These are phyloP conservation scores for Ailurus styani DNA, from an alignment of 2,113 vertebrate genomes.

Conservation along the genomic window DNA sequence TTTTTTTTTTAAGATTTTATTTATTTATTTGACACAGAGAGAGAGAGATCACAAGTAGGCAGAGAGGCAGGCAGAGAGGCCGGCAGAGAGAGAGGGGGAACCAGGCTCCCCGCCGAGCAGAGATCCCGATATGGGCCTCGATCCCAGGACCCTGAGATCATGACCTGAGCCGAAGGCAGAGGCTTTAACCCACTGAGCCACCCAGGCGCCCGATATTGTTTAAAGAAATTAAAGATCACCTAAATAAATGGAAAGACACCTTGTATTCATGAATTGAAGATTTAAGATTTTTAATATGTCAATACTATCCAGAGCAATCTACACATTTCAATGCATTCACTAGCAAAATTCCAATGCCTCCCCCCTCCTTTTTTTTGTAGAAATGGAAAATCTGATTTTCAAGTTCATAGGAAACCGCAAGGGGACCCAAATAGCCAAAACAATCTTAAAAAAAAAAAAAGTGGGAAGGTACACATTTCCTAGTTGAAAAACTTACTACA, in stretches of 20 bases:
- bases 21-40: too few species aligned
- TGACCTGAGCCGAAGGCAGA: too few species aligned
- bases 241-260: not conserved
- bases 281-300: not conserved
- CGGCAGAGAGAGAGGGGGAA: too few species aligned
- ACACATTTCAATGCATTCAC: not conserved
- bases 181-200: too few species aligned
- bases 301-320: not conserved
- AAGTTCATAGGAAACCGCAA: not conserved
- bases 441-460: not conserved
- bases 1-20: too few species aligned
- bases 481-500: not conserved
- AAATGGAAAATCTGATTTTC: not conserved
- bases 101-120: too few species aligned
- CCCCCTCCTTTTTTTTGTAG: not conserved
- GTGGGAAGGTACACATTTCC: not conserved
- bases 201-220: too few species aligned
- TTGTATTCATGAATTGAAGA: not conserved
- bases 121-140: too few species aligned
- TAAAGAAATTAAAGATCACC: not conserved
- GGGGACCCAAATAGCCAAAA: not conserved
- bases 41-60: too few species aligned
- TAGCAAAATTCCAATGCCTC: not conserved
- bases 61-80: too few species aligned
- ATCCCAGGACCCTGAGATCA: too few species aligned